A percentile compares a stretch with the other conserved stretches of the same genome.
phyloP scores from a whole-genome alignment of 2,797 vertebrate species.

The Molossus molossus region DNA sequence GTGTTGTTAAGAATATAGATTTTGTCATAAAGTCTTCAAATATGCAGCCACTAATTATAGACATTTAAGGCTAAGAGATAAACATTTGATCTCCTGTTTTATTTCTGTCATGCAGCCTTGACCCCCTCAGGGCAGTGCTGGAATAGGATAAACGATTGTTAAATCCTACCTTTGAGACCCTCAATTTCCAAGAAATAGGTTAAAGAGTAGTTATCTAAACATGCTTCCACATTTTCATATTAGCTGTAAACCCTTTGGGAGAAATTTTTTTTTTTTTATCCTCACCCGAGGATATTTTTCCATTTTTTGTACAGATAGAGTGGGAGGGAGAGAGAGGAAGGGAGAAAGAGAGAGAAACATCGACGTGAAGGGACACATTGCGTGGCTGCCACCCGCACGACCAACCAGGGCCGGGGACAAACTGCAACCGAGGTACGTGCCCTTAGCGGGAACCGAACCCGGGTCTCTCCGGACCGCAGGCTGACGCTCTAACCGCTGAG shows the following conservation, averaged over 20 bases:
- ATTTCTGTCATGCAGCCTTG: neutral
- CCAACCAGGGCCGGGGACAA: too few species aligned
- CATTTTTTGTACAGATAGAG: too few species aligned
- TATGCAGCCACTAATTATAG: neutral
- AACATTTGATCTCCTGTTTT: neutral
- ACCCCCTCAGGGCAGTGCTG: neutral
- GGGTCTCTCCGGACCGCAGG: too few species aligned
- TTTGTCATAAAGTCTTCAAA: constrained; percentile 43
- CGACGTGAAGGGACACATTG: too few species aligned
- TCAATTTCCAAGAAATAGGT: neutral
- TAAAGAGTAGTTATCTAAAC: neutral
- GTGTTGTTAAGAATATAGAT: neutral
- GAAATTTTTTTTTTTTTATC: neutral
- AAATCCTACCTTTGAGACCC: constrained; percentile 3
- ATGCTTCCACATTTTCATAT: neutral
- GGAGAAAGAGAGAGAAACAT: too few species aligned
- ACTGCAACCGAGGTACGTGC: too few species aligned
- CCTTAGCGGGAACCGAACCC: too few species aligned
- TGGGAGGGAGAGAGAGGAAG: too few species aligned
- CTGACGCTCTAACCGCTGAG: too few species aligned
- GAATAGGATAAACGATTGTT: neutral
- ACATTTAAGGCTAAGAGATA: constrained; percentile 29
- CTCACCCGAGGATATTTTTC: too few species aligned
- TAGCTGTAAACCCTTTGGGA: constrained; percentile 31
- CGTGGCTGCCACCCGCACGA: too few species aligned